Base-by-base conservation (phyloP, 2,888 invertebrate species). In the Amaurobius ferox region DNA sequence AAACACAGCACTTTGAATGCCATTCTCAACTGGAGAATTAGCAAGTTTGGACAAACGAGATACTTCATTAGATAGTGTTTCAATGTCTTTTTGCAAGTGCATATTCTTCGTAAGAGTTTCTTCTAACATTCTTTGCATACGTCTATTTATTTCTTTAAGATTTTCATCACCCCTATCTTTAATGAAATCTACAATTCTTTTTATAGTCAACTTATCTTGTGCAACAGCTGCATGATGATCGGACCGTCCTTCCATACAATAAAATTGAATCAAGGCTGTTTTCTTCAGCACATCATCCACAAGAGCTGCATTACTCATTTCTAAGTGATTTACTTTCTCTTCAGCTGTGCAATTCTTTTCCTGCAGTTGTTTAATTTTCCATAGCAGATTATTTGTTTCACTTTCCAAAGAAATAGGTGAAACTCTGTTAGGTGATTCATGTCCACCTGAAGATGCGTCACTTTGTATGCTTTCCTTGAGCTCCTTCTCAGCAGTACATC, bases 71-170 rank as follows among this genome's bases (percentile, higher is more conserved):
- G 85, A 87, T 11, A 88, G 39, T 7, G 73, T 73, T 66, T 81
- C 86, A 16, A 81, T 79, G 55, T 88, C 88, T 71, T 86, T 90
- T 89, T 93, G 92, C 73, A 93, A 90, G 89, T 92, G 92, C 92
- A 93, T 92, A 89, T 93, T 93, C 89, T 93, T 93, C 28, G 92
- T 92, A 9, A 93, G 90, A 1, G 92, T 93, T 89, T 93, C 93
- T 88, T 93, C 93, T 32, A 93, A 89, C 91, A 93, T 92, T 55
- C 91, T 90, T 89, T 92, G 92, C 86, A 92, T 89, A 77, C 91
- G 91, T 70, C 89, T 88, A 62, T 89, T 89, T 11, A 88, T 88
- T 70, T 90, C 90, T 62, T 81, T 90, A 61, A 91, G 88, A 79
- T 90, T 90, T 72, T 91, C 91, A 67, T 92, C 92, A 19, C 91